A percentile compares a stretch with the other conserved stretches of the same genome.
Conservation (phyloP, 2,888 invertebrate genomes). For the Agrilus cyanescens region DNA sequence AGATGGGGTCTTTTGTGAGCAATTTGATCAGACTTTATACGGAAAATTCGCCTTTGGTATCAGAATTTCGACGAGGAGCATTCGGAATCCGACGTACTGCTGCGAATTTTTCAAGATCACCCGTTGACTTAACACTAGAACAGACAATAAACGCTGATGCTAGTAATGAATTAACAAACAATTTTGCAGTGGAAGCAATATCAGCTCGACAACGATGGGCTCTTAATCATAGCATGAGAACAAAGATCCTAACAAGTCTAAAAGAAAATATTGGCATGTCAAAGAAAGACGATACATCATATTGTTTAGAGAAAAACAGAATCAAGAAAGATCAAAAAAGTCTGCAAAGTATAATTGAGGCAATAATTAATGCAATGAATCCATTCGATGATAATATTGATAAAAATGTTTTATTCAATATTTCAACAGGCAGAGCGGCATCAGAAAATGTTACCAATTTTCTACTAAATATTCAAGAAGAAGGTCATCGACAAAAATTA, state of each 20-base stretch:
- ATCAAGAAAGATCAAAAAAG: slow-evolving; percentile 14
- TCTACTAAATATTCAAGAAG: no score
- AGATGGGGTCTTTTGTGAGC: neutral
- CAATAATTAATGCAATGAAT: slow-evolving; percentile 7
- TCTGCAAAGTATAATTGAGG: neutral
- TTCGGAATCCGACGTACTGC: slow-evolving; percentile 18
- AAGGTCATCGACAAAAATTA: slow-evolving; percentile 1
- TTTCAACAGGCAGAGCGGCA: slow-evolving; percentile 17
- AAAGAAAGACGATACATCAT: slow-evolving; percentile 6
- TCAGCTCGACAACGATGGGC: slow-evolving; percentile 21
- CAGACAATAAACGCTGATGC: slow-evolving; percentile 22
- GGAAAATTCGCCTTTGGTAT: slow-evolving; percentile 15
- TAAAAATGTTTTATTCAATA: slow-evolving; percentile 9
- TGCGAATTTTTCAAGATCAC: slow-evolving; percentile 17
- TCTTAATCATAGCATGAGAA: slow-evolving; percentile 15
- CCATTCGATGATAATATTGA: slow-evolving; percentile 13
- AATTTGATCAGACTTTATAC: slow-evolving; percentile 11
- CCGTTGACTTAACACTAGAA: slow-evolving; percentile 18
- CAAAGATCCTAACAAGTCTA: slow-evolving; percentile 13
- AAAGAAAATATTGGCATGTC: slow-evolving; percentile 2
- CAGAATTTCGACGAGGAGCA: slow-evolving; percentile 14
- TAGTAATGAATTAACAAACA: slow-evolving; percentile 14
- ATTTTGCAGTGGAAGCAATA: slow-evolving; percentile 14
- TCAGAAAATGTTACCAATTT: slow-evolving; percentile 12
- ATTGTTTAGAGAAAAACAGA: slow-evolving; percentile 15